Evolutionary conservation across 2,797 vertebrate species (phyloP).

Genomic region (Acanthurus leucopareius): DNA sequence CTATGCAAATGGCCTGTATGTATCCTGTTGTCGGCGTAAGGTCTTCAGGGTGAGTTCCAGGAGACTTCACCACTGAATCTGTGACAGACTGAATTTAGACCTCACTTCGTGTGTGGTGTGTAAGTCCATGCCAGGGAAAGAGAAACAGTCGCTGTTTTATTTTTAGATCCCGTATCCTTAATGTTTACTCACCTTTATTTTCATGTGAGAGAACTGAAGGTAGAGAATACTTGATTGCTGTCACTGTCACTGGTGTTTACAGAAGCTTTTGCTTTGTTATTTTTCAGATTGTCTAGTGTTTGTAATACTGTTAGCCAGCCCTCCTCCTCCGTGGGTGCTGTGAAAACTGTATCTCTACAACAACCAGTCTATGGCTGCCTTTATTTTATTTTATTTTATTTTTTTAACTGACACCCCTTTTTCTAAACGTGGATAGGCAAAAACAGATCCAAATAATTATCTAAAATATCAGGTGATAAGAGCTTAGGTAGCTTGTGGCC

Average conservation of each 20-base stretch:
- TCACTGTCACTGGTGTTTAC: constrained; percentile 80
- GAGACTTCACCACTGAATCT: constrained; percentile 46
- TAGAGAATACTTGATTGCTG: constrained; percentile 73
- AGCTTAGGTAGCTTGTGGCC: constrained; percentile 34
- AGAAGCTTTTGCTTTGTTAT: constrained; percentile 72
- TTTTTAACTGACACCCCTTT: constrained; percentile 42
- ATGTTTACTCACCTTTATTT: constrained; percentile 65
- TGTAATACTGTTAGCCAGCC: constrained; percentile 56
- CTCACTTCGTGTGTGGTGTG: constrained; percentile 45
- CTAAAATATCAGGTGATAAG: constrained; percentile 32
- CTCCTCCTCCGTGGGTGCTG: constrained; percentile 55
- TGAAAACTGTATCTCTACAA: constrained; percentile 58
- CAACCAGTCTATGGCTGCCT: constrained; percentile 63
- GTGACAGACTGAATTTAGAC: constrained; percentile 56
- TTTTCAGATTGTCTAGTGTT: constrained; percentile 64
- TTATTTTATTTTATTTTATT: constrained; percentile 42
- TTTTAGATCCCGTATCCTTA: constrained; percentile 53
- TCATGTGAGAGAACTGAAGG: constrained; percentile 46
- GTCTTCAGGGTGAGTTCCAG: constrained; percentile 38
- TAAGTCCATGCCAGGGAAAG: constrained; percentile 55
- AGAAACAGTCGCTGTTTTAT: constrained; percentile 24
- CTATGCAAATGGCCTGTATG: constrained; percentile 79
- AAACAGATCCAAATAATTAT: constrained; percentile 29
- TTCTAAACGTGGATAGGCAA: constrained; percentile 8
- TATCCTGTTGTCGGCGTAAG: constrained; percentile 50